Conservation (phyloP, 2,888 invertebrate species). For the Dicycla oo region DNA sequence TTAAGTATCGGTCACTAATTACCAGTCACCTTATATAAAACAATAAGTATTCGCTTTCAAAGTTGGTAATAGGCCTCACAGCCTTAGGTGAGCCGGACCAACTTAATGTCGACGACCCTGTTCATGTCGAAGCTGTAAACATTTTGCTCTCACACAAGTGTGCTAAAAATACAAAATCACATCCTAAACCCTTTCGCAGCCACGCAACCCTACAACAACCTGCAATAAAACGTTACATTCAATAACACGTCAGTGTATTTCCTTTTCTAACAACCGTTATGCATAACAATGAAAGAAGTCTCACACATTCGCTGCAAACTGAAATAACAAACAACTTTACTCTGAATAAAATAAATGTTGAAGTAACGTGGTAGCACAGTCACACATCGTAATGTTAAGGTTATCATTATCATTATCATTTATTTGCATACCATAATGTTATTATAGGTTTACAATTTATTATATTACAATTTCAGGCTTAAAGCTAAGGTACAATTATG, state of each 20-base stretch:
- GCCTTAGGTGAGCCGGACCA: neutral
- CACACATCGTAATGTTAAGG: slow-evolving; percentile 17
- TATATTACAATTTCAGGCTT: no score
- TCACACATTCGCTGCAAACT: slow-evolving; percentile 50
- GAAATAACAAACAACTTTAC: slow-evolving; percentile 50
- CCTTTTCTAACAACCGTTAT: slow-evolving; percentile 43
- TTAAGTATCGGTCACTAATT: no score
- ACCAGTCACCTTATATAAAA: no score
- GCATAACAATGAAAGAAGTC: slow-evolving; percentile 61
- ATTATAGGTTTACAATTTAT: no score
- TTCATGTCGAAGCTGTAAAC: neutral
- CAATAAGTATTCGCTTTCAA: neutral
- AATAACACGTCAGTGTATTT: slow-evolving; percentile 55
- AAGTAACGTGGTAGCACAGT: neutral
- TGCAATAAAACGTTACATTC: slow-evolving; percentile 54
- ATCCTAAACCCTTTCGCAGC: slow-evolving; percentile 3
- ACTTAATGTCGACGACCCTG: neutral
- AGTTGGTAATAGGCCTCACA: neutral
- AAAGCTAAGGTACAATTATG: no score
- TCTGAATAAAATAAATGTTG: slow-evolving; percentile 52
- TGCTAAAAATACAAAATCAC: slow-evolving; percentile 8
- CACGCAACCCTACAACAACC: slow-evolving; percentile 40
- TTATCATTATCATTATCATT: no score
- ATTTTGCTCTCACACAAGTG: neutral
- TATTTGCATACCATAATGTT: no score